Evolutionary conservation across 2,888 invertebrate genomes (phyloP).

Genomic region (Dicyrtomina minuta): DNA sequence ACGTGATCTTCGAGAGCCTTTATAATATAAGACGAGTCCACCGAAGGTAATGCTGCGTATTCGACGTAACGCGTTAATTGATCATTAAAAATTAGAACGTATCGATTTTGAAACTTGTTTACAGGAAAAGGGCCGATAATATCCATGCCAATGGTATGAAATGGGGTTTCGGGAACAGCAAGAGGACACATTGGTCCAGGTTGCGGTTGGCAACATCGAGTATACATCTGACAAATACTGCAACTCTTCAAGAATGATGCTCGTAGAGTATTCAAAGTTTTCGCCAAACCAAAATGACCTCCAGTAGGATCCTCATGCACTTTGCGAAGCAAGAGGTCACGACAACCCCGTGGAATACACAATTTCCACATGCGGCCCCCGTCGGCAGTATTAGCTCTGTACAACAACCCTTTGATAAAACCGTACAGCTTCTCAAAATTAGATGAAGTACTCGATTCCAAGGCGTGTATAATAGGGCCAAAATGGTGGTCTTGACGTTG

Average conservation of each 20-base stretch:
- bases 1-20: neutral
- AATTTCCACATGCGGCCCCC: neutral
- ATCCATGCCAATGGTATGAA: conserved; percentile 49
- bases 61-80: conserved; percentile 47
- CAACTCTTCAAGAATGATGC: conserved; percentile 29
- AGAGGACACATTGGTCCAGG: conserved; percentile 20
- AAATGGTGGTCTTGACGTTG: neutral
- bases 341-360: conserved; percentile 15
- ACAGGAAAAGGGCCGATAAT: conserved; percentile 43
- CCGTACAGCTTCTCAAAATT: too few species aligned
- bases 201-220: conserved; percentile 3
- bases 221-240: conserved; percentile 44
- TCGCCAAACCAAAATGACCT: conserved; percentile 41
- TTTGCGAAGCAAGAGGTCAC: conserved; percentile 8
- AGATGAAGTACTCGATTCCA: neutral
- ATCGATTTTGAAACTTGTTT: conserved; percentile 29
- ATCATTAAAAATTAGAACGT: conserved; percentile 46
- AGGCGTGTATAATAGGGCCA: neutral
- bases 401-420: conserved; percentile 14
- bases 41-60: conserved; percentile 43
- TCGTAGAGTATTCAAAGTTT: conserved; percentile 35
- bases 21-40: neutral
- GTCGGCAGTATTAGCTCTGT: conserved; percentile 8
- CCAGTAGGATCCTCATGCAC: conserved; percentile 35
- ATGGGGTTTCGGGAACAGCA: conserved; percentile 38